These are phyloP conservation scores for Apomyelois bistriatella DNA, from an alignment of 2,888 invertebrate genomes.

Conservation along the genomic window DNA sequence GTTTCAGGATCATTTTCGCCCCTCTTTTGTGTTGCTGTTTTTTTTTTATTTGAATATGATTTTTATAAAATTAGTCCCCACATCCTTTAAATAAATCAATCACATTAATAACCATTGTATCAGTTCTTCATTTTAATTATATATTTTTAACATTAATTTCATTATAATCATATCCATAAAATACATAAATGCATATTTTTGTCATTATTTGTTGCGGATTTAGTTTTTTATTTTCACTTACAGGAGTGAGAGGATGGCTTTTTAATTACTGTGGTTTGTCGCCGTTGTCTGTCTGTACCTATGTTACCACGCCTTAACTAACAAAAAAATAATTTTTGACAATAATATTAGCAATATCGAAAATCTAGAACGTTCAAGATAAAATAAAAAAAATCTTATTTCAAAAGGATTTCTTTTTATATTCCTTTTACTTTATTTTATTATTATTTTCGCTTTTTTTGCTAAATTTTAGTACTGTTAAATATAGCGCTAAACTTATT, in stretches of 20 bases:
- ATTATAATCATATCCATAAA: too few species aligned
- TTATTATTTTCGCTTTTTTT: too few species aligned
- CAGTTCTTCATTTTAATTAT: too few species aligned
- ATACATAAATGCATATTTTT: too few species aligned
- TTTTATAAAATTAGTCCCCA: too few species aligned
- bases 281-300: conserved; percentile 46
- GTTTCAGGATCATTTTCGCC: too few species aligned
- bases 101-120: too few species aligned
- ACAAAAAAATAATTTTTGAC: conserved; percentile 18
- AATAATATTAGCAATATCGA: neutral
- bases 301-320: conserved; percentile 41
- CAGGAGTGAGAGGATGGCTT: neutral
- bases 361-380: conserved; percentile 10
- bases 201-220: conserved; percentile 2
- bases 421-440: conserved; percentile 20
- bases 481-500: neutral
- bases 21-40: too few species aligned
- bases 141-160: too few species aligned
- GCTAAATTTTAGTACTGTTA: conserved; percentile 1
- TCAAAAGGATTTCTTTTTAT: conserved; percentile 17
- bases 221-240: conserved; percentile 11
- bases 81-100: too few species aligned
- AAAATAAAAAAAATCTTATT: conserved; percentile 7
- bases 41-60: too few species aligned
- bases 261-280: conserved; percentile 20